Evolutionary conservation across 2,113 vertebrate species (phyloP), one percentile per base, ranked within the genome.

Genomic region (Hypanus sabinus): DNA sequence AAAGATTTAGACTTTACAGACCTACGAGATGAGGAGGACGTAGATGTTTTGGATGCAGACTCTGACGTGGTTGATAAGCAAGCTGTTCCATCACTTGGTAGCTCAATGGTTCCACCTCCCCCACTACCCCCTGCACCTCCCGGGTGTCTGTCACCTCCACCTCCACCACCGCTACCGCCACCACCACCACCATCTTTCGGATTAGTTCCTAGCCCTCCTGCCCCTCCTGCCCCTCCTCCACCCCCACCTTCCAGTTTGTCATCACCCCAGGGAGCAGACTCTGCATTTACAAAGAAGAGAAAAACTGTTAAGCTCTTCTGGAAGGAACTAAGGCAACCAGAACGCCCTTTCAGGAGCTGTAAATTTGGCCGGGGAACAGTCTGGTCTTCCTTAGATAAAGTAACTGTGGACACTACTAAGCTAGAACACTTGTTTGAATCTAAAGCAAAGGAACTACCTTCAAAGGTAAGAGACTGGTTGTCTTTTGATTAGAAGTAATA

Each of bases 1-100:
- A 98, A 98, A 94, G 99, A 99, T 95, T 94, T 99, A 95, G 99
- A 99, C 96, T 99, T 99, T 95, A 98, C 99, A 0, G 99, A 99
- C 96, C 94, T 99, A 27, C 96, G 97, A 24, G 98, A 99, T 18
- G 98, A 99, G 83, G 98, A 99, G 94, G 98, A 99, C 95, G 96
- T 97, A 1, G 98, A 99, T 8, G 96, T 98, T 0, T 76, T 99
- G 94, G 97, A 98, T 94, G 94, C 95, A 0, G 97, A 97, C 94
- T 91, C 95, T 24, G 94, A 96, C 0, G 96, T 97, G 94, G 95
- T 96, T 0, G 36, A 30, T 71, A 55, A 0, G 33, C 85, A 18
- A 18, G 57, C 30, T 11, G 93, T 94, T 7, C 94, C 94, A 14
- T 94, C 77, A 5, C 91, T 94, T 20, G 55, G 33, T 0, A 94